A percentile compares a stretch with the other conserved stretches of the same genome.
phyloP scores from a whole-genome alignment of 1,140 invertebrate species.

The Drosophila yakuba region DNA sequence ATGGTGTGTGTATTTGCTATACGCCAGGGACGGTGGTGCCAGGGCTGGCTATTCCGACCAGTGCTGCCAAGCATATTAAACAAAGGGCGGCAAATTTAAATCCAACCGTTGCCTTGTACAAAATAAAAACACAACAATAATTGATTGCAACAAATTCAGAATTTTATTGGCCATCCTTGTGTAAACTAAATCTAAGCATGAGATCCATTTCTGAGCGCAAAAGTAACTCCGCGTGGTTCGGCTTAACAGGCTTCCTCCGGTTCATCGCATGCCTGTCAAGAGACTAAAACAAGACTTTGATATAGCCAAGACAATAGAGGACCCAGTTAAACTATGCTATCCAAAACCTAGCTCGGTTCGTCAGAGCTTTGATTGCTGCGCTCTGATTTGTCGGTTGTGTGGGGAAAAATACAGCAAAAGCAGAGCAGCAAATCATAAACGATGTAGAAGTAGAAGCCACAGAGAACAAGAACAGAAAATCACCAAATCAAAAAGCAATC shows the following conservation, averaged over 20 bases:
- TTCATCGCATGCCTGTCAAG: slow-evolving; percentile 55
- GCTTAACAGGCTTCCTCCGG: slow-evolving; percentile 34
- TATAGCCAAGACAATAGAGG: slow-evolving; percentile 31
- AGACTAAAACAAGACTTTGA: slow-evolving; percentile 41
- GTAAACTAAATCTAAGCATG: slow-evolving; percentile 64
- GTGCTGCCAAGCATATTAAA: not conserved
- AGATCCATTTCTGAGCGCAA: slow-evolving; percentile 60
- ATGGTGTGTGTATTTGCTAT: not conserved
- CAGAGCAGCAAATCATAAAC: slow-evolving; percentile 40
- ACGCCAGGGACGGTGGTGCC: no score
- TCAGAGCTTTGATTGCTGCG: slow-evolving; percentile 43
- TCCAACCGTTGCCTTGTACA: fast-evolving
- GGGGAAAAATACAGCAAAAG: slow-evolving; percentile 12
- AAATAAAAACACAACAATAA: not conserved
- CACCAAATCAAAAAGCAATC: slow-evolving; percentile 59
- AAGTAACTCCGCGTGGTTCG: slow-evolving; percentile 11
- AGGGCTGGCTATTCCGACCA: not conserved
- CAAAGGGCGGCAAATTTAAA: not conserved
- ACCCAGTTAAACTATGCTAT: slow-evolving; percentile 6
- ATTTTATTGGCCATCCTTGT: slow-evolving; percentile 59
- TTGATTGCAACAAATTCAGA: slow-evolving; percentile 47
- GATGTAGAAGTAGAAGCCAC: slow-evolving; percentile 32
- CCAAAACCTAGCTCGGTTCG: slow-evolving; percentile 43
- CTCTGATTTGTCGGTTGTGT: slow-evolving; percentile 12
- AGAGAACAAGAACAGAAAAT: slow-evolving; percentile 29